A percentile compares a stretch with the other conserved stretches of the same genome.
These are phyloP conservation scores for Xerus inauris DNA, from an alignment of 2,113 vertebrate species.

Conservation along the genomic window DNA sequence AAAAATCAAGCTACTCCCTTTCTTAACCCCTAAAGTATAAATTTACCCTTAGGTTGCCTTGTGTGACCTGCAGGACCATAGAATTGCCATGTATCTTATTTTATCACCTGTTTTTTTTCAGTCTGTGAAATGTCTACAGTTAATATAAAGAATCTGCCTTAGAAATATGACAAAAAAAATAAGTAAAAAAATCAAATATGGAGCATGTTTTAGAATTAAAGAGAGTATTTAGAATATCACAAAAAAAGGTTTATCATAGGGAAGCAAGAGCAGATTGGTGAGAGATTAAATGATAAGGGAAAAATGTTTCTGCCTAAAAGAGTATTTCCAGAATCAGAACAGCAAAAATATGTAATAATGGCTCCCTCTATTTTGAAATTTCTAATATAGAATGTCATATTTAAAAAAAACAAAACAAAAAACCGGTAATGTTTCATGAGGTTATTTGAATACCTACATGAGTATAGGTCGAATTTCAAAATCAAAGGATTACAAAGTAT, in stretches of 20 bases:
- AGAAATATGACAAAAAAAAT: not conserved
- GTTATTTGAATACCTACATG: constrained; percentile 39
- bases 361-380: not conserved
- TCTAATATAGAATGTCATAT: constrained; percentile 50
- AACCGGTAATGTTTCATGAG: not conserved
- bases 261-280: not conserved
- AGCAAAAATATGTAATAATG: not conserved
- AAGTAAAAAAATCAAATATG: not conserved
- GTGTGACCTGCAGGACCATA: not conserved
- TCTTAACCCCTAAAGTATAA: not conserved
- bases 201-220: not conserved
- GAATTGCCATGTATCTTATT: not conserved
- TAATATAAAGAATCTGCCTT: not conserved
- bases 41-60: not conserved
- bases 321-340: not conserved
- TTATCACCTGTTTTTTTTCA: not conserved
- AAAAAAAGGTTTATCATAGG: too few species aligned
- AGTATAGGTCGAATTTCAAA: constrained; percentile 44
- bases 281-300: not conserved
- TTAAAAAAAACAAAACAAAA: not conserved
- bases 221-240: not conserved
- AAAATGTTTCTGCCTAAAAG: not conserved
- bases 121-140: not conserved
- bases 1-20: not conserved
- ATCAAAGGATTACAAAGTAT: not conserved